Evolutionary conservation across 2,888 invertebrate species (phyloP).

Genomic region (Agonum fuliginosum): DNA sequence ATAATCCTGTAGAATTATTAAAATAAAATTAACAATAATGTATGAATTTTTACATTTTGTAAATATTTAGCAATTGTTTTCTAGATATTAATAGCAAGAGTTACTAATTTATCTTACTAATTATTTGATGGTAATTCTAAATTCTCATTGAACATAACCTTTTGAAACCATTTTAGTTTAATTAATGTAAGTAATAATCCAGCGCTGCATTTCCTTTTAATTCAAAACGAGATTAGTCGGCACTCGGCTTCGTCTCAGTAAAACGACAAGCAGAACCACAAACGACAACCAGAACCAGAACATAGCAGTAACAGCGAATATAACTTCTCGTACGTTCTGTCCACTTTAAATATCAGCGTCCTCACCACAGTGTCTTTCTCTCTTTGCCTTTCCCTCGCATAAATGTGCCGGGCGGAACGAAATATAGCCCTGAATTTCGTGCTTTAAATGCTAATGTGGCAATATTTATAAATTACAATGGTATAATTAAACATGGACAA

Average conservation of each 20-base stretch:
- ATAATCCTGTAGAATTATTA: no score
- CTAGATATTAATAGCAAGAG: no score
- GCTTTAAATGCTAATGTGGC: constrained; percentile 57
- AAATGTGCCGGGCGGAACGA: constrained; percentile 38
- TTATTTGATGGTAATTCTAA: no score
- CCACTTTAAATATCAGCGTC: constrained; percentile 15
- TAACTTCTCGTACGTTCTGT: constrained; percentile 23
- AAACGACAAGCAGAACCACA: background rate
- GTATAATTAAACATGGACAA: constrained; percentile 54
- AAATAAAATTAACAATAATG: no score
- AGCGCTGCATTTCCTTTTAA: background rate
- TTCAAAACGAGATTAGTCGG: background rate
- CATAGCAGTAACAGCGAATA: constrained; percentile 10
- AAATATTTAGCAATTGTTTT: no score
- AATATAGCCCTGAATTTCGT: constrained; percentile 56
- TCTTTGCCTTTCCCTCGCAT: background rate
- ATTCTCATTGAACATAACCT: no score
- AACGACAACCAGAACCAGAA: background rate
- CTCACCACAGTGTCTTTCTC: background rate
- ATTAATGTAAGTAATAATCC: background rate
- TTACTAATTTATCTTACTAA: no score
- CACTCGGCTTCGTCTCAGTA: background rate
- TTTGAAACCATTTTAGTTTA: background rate
- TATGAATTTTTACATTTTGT: no score
- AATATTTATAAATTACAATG: constrained; percentile 59